Percentiles rank a stretch among this genome's conserved stretches.
Conservation (phyloP, 2,113 vertebrate genomes). For the Heterotilapia buettikoferi region DNA sequence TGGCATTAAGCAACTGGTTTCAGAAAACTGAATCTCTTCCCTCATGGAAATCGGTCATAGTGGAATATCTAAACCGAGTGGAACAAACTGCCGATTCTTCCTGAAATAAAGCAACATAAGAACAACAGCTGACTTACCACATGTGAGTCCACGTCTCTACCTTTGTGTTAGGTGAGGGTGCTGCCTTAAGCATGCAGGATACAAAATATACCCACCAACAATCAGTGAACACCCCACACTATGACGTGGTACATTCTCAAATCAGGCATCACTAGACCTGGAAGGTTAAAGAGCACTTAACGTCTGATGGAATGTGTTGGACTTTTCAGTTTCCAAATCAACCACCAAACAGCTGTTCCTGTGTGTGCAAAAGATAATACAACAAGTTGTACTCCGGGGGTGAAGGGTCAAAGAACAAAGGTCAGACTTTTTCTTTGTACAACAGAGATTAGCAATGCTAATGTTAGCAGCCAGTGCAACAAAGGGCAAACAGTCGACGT, state of each 20-base stretch:
- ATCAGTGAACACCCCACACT: neutral
- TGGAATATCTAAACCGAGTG: neutral
- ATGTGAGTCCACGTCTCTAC: neutral
- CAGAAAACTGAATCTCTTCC: neutral
- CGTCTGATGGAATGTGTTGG: neutral
- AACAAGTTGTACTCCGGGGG: neutral
- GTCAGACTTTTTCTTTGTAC: neutral
- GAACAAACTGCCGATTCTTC: rapidly evolving
- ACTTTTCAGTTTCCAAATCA: neutral
- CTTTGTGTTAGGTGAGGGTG: neutral
- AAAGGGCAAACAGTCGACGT: neutral
- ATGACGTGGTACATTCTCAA: neutral
- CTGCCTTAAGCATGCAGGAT: neutral
- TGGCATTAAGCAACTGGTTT: neutral
- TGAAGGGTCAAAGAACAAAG: neutral
- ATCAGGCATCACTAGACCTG: neutral
- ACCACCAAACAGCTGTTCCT: neutral
- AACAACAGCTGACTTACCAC: neutral
- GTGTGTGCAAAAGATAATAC: neutral
- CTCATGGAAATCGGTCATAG: neutral
- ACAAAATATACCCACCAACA: neutral
- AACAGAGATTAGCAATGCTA: neutral
- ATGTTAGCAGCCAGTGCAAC: neutral
- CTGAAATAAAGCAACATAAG: neutral
- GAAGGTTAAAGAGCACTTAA: neutral